These are phyloP conservation scores for Cydia fagiglandana DNA, from an alignment of 1,140 invertebrate species.

Conservation along the genomic window DNA sequence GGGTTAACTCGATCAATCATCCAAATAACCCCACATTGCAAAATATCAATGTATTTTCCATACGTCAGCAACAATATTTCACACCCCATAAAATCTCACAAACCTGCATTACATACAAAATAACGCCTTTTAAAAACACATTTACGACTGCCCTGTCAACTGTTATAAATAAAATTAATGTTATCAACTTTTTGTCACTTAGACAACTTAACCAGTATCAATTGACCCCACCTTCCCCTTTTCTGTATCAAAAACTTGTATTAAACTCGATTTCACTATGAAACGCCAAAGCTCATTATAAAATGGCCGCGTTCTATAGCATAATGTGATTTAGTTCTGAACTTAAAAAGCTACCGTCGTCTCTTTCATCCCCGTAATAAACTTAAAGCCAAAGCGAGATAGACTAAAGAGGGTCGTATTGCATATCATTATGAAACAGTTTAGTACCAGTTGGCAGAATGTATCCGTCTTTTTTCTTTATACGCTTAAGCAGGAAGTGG, in stretches of 20 bases:
- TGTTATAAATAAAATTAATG: constrained; percentile 61
- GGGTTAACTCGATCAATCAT: no score
- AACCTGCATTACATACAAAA: constrained; percentile 42
- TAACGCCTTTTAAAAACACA: constrained; percentile 48
- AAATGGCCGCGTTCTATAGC: constrained; percentile 35
- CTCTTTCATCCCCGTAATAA: constrained; percentile 43
- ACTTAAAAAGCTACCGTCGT: constrained; percentile 40
- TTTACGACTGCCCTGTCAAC: constrained; percentile 58
- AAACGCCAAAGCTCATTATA: constrained; percentile 38
- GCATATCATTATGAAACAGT: constrained; percentile 66
- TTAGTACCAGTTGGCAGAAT: constrained; percentile 46
- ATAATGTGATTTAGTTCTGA: constrained; percentile 49
- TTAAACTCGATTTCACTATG: not conserved
- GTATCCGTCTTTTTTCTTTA: constrained; percentile 47
- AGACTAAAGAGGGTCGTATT: constrained; percentile 59
- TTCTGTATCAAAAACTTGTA: not conserved
- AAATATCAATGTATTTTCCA: not conserved
- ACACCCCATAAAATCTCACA: constrained; percentile 43
- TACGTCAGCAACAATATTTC: constrained; percentile 47
- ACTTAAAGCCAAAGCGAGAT: constrained; percentile 43
- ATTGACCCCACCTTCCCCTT: constrained; percentile 36
- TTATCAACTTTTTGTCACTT: constrained; percentile 54
- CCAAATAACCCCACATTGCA: no score
- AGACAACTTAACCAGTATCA: constrained; percentile 48
- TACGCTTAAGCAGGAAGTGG: constrained; percentile 13